Conservation (phyloP, 2,113 vertebrate species). For the Meleagris gallopavo region DNA sequence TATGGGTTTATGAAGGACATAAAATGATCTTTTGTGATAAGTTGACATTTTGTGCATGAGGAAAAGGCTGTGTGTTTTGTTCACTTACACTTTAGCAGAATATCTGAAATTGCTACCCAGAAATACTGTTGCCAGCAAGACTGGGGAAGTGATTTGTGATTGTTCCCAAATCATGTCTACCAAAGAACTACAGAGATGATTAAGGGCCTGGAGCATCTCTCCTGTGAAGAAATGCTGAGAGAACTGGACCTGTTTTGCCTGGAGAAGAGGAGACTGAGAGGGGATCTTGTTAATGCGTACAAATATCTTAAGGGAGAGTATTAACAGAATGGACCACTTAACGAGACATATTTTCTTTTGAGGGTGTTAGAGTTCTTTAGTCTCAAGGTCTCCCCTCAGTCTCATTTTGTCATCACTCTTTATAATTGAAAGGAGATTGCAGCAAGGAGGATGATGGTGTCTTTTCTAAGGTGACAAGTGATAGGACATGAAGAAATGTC, state of each 20-base stretch:
- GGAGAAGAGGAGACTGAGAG: background rate
- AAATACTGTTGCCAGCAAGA: background rate
- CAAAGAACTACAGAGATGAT: background rate
- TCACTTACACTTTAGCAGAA: background rate
- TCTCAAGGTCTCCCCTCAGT: background rate
- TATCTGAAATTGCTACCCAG: background rate
- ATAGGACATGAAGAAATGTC: background rate
- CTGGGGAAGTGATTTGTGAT: background rate
- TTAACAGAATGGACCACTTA: background rate
- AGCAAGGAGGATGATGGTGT: background rate
- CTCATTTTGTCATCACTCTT: background rate
- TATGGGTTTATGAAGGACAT: background rate
- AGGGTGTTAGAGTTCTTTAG: background rate
- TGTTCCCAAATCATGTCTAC: background rate
- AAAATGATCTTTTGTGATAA: background rate
- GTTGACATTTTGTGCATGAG: background rate
- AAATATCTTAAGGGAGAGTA: background rate
- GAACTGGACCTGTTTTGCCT: background rate
- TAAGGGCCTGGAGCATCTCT: background rate
- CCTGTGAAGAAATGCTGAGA: background rate
- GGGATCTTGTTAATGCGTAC: background rate
- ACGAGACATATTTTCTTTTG: background rate
- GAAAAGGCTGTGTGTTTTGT: background rate
- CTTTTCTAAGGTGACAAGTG: background rate
- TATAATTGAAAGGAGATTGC: background rate